phyloP scores from a whole-genome alignment of 2,797 vertebrate genomes.

The Phoebastria nigripes region DNA sequence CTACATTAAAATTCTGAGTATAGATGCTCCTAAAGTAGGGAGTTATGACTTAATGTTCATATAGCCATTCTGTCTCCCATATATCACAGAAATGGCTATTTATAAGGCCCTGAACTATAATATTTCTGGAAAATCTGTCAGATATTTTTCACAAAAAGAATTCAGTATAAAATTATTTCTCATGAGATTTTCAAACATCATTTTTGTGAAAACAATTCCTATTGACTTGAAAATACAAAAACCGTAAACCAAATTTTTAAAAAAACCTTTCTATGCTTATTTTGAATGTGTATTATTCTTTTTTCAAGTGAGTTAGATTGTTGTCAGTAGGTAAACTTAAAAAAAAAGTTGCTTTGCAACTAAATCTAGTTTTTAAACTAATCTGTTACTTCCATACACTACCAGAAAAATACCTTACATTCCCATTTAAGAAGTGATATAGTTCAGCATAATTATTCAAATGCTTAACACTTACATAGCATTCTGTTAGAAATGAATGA shows the following conservation, averaged over 20 bases:
- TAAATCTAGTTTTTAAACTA: not conserved
- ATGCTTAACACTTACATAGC: not conserved
- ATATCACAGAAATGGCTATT: not conserved
- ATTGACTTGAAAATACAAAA: not conserved
- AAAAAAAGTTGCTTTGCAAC: not conserved
- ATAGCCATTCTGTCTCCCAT: not conserved
- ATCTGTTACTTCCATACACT: not conserved
- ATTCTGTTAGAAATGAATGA: not conserved
- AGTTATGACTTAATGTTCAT: not conserved
- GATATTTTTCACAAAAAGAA: not conserved
- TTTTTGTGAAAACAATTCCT: not conserved
- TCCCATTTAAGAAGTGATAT: not conserved
- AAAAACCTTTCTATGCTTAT: not conserved
- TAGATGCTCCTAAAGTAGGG: not conserved
- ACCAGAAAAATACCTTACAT: not conserved
- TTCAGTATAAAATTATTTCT: not conserved
- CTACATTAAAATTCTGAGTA: not conserved
- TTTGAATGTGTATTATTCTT: not conserved
- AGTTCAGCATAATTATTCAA: not conserved
- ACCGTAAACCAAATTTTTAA: fast-evolving
- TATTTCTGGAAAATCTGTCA: not conserved
- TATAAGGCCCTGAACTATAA: not conserved
- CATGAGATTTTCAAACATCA: not conserved
- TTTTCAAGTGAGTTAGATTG: not conserved
- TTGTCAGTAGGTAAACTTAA: not conserved